Evolutionary conservation across 2,888 invertebrate species (phyloP).

Genomic region (Ischnus inquisitorius): DNA sequence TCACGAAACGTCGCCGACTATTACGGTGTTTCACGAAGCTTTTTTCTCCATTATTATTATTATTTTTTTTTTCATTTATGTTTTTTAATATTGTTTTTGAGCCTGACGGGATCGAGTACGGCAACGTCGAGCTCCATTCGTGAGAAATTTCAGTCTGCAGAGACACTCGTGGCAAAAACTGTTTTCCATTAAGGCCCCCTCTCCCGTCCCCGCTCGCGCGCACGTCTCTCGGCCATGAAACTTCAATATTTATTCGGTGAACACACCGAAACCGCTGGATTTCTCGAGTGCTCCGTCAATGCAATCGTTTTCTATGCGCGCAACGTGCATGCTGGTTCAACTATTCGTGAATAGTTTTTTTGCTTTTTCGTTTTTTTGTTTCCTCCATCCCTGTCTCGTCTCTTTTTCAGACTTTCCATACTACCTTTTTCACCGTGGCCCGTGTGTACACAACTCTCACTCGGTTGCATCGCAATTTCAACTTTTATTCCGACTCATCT

Average conservation of each 20-base stretch:
- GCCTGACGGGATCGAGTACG: slow-evolving; percentile 12
- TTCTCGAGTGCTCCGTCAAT: slow-evolving; percentile 64
- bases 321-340: slow-evolving; percentile 36
- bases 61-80: not conserved
- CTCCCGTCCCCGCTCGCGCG: not conserved
- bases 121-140: slow-evolving; percentile 20
- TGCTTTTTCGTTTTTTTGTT: not conserved
- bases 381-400: not conserved
- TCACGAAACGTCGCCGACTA: not conserved
- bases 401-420: not conserved
- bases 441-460: slow-evolving; percentile 17
- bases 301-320: slow-evolving; percentile 46
- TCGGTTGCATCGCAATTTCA: slow-evolving; percentile 41
- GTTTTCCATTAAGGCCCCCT: slow-evolving; percentile 46
- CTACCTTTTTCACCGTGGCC: not conserved
- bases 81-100: not conserved
- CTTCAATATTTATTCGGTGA: slow-evolving; percentile 64
- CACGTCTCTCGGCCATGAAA: slow-evolving; percentile 44
- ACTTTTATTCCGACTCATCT: slow-evolving; percentile 41
- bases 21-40: not conserved
- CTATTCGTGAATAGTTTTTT: slow-evolving; percentile 24
- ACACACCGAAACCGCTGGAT: slow-evolving; percentile 36
- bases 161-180: slow-evolving; percentile 48
- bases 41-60: not conserved
- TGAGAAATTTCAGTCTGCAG: slow-evolving; percentile 30